Conservation (phyloP, 2,797 vertebrate species). For the Scomberomorus guttatus region DNA sequence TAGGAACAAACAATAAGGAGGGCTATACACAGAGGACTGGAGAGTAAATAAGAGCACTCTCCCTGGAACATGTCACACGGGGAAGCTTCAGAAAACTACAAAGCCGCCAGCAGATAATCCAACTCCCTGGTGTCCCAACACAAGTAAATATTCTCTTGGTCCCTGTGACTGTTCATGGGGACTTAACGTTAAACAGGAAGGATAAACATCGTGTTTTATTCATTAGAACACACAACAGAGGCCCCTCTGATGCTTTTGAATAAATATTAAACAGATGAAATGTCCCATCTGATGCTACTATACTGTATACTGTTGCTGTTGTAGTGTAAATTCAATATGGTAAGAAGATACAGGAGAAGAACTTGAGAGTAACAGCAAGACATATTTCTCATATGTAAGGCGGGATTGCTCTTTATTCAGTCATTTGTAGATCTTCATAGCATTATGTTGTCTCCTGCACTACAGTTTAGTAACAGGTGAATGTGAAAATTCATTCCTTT, state of each 20-base stretch:
- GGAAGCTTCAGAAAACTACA: slow-evolving; percentile 85
- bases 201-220: slow-evolving; percentile 89
- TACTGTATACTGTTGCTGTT: slow-evolving; percentile 29
- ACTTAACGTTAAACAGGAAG: slow-evolving; percentile 83
- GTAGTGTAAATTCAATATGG: slow-evolving; percentile 46
- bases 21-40: slow-evolving; percentile 79
- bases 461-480: background rate
- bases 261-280: slow-evolving; percentile 81
- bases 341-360: background rate
- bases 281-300: slow-evolving; percentile 75
- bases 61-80: slow-evolving; percentile 80
- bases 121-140: slow-evolving; percentile 78
- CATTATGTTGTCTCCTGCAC: background rate
- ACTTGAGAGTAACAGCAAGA: slow-evolving; percentile 14
- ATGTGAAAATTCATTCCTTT: background rate
- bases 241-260: slow-evolving; percentile 79
- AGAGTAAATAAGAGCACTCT: slow-evolving; percentile 84
- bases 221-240: slow-evolving; percentile 84
- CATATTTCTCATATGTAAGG: background rate
- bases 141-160: slow-evolving; percentile 87
- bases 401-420: background rate
- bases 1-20: slow-evolving; percentile 83
- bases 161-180: slow-evolving; percentile 82
- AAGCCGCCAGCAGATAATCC: slow-evolving; percentile 85
- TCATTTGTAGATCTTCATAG: background rate